Evolutionary conservation across 1,140 invertebrate genomes (phyloP).

Genomic region (Brachionus manjavacas): DNA sequence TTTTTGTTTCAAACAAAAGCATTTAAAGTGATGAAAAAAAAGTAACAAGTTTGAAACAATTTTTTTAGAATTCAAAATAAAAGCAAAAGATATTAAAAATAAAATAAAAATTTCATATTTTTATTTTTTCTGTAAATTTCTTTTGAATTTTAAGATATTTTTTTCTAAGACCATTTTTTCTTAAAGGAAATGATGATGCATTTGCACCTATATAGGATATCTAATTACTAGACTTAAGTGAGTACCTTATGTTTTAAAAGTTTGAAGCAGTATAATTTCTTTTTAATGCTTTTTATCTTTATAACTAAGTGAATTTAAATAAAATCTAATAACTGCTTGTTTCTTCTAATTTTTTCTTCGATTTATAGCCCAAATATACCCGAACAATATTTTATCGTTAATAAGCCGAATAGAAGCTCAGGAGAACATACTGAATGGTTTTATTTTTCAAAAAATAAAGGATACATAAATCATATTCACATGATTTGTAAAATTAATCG

Average conservation of each 20-base stretch:
- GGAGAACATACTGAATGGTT: not conserved
- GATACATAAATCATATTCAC: not conserved
- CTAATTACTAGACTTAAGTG: not conserved
- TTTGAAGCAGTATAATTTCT: not conserved
- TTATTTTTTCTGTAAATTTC: too few species aligned
- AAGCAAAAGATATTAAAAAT: too few species aligned
- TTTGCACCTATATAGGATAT: not conserved
- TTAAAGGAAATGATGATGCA: too few species aligned
- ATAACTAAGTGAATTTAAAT: not conserved
- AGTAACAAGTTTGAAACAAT: too few species aligned
- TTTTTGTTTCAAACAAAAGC: too few species aligned
- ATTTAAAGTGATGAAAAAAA: too few species aligned
- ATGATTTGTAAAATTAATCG: conserved; percentile 5
- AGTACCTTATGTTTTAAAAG: not conserved
- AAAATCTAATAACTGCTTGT: not conserved
- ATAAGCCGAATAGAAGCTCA: not conserved
- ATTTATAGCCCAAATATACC: not conserved
- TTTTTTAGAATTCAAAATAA: too few species aligned
- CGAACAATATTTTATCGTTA: not conserved
- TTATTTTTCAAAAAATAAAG: not conserved
- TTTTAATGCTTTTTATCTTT: not conserved
- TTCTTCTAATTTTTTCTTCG: not conserved
- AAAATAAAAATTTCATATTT: too few species aligned
- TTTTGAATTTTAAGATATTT: too few species aligned
- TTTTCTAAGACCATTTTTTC: too few species aligned